Conservation (phyloP, 2,797 vertebrate species). For the Leontopithecus rosalia region DNA sequence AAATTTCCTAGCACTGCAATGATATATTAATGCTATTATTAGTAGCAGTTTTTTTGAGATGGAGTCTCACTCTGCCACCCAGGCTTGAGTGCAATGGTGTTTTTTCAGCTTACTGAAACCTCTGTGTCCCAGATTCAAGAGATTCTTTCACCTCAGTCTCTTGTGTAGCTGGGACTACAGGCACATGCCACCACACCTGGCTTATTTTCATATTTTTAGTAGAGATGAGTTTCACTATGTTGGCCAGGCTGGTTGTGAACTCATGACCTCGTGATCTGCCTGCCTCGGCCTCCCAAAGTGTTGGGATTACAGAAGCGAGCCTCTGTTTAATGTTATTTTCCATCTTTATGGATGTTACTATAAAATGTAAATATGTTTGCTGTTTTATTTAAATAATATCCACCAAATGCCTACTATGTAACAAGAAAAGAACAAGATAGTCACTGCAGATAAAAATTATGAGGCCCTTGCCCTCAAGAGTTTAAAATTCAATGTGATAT, state of each 20-base stretch:
- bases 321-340: neutral
- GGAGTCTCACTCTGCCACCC: neutral
- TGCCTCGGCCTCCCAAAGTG: neutral
- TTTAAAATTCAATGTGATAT: neutral
- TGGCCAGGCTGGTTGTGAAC: neutral
- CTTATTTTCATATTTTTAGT: neutral
- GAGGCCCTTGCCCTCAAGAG: neutral
- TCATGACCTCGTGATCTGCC: neutral
- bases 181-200: neutral
- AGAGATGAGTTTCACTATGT: neutral
- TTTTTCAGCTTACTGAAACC: neutral
- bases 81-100: neutral
- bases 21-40: neutral
- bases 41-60: neutral
- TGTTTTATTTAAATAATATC: neutral
- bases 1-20: neutral
- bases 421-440: neutral
- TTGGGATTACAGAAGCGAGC: neutral
- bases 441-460: neutral
- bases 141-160: neutral
- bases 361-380: neutral
- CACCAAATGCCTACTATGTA: neutral
- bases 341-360: neutral
- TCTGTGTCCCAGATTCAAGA: neutral
- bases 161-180: neutral